Percentiles rank a stretch among this genome's conserved stretches.
Conservation (phyloP, 37 sponge, comb jelly and placozoan genomes). For the Petrosia ficiformis region DNA sequence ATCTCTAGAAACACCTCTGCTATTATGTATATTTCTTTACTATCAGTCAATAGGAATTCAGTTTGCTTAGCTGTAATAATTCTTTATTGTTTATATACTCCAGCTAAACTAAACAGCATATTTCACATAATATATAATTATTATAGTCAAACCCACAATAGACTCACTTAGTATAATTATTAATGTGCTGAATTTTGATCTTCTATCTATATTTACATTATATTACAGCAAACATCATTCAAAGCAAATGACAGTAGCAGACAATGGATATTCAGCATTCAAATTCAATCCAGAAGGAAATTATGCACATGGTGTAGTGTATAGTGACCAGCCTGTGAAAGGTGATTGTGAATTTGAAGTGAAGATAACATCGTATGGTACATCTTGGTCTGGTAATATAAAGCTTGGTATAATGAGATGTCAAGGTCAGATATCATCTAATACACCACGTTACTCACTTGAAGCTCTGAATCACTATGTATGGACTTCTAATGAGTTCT, state of each 20-base stretch:
- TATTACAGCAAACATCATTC: slow-evolving; percentile 4
- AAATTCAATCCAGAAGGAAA: slow-evolving; percentile 59
- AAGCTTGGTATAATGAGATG: slow-evolving; percentile 77
- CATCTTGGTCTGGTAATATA: slow-evolving; percentile 81
- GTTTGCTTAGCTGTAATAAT: too few species aligned
- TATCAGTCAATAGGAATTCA: too few species aligned
- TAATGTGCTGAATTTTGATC: too few species aligned
- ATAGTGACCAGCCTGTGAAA: slow-evolving; percentile 47
- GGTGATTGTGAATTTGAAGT: slow-evolving; percentile 83
- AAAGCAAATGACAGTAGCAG: slow-evolving; percentile 5
- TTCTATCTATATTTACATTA: too few species aligned
- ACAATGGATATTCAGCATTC: slow-evolving; percentile 37
- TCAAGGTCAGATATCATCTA: neutral
- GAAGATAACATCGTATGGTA: slow-evolving; percentile 56
- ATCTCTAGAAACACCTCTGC: too few species aligned
- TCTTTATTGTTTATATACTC: too few species aligned
- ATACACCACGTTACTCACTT: slow-evolving; percentile 78
- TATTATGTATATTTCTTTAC: too few species aligned
- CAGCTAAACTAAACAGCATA: too few species aligned
- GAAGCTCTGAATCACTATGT: slow-evolving; percentile 67
- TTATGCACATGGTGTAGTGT: slow-evolving; percentile 78
- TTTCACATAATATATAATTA: too few species aligned
- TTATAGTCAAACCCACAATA: too few species aligned
- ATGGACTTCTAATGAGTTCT: slow-evolving; percentile 71
- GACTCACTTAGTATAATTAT: too few species aligned